Conservation (phyloP, 2,888 invertebrate species). For the Dusona sp. region DNA sequence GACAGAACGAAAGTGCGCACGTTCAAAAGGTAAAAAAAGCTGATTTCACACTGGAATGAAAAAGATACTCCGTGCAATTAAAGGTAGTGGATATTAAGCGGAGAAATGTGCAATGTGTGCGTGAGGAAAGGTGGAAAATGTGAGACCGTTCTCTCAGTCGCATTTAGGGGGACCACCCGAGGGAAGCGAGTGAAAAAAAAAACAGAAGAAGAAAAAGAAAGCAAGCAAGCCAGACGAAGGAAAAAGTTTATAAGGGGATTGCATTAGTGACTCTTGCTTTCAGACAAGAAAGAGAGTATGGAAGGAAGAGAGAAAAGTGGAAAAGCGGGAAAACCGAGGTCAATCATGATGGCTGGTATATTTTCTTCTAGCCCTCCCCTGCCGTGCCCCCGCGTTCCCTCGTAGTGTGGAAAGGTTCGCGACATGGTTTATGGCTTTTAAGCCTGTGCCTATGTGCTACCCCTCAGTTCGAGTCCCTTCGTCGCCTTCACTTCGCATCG, state of each 20-base stretch:
- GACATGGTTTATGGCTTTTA: constrained; percentile 35
- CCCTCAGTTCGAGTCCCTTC: neutral
- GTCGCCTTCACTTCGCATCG: constrained; percentile 5
- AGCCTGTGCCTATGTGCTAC: constrained; percentile 12
- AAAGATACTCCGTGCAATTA: constrained; percentile 5
- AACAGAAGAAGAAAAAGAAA: neutral
- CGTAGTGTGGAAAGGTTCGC: constrained; percentile 6
- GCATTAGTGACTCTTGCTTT: constrained; percentile 6
- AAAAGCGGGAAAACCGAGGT: neutral
- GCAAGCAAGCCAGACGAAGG: neutral
- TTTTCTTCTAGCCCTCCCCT: neutral
- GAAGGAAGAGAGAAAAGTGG: neutral
- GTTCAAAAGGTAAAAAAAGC: neutral
- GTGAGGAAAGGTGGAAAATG: constrained; percentile 19
- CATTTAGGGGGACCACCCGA: constrained; percentile 36
- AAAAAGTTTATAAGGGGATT: constrained; percentile 18
- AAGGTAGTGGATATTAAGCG: constrained; percentile 12
- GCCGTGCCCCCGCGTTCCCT: neutral
- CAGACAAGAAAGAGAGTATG: neutral
- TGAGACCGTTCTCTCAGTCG: constrained; percentile 27
- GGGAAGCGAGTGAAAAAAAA: constrained; percentile 9
- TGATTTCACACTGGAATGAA: neutral
- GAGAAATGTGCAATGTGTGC: neutral
- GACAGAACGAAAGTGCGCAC: neutral
- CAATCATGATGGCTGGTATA: neutral